Evolutionary conservation across 2,113 vertebrate species (phyloP).

Genomic region (Dromaius novaehollandiae): DNA sequence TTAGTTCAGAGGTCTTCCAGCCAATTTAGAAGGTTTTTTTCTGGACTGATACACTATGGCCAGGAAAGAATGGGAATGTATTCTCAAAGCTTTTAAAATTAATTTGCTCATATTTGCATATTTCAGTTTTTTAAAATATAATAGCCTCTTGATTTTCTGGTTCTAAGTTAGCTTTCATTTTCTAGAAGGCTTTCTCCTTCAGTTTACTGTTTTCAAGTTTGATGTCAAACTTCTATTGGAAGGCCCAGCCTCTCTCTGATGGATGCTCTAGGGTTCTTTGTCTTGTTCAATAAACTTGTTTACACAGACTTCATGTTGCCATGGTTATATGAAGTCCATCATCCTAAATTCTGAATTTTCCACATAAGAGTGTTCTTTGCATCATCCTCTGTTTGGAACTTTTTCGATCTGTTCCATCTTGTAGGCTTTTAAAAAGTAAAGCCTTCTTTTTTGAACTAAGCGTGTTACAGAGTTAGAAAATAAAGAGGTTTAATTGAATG

Average conservation of each 20-base stretch:
- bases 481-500: background rate
- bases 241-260: background rate
- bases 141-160: background rate
- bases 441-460: background rate
- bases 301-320: slow-evolving; percentile 46
- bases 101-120: background rate
- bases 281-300: slow-evolving; percentile 56
- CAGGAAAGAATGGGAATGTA: background rate
- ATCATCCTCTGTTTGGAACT: background rate
- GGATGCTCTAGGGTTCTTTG: slow-evolving; percentile 15
- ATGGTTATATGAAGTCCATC: slow-evolving; percentile 39
- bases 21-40: background rate
- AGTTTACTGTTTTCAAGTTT: slow-evolving; percentile 3
- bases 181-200: slow-evolving; percentile 18
- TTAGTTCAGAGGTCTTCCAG: background rate
- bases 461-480: slow-evolving; percentile 25
- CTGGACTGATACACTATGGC: fast-evolving
- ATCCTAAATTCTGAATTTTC: slow-evolving; percentile 32
- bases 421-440: background rate
- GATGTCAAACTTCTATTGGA: background rate
- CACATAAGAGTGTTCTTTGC: slow-evolving; percentile 29
- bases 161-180: background rate
- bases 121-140: background rate
- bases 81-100: background rate
- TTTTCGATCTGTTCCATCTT: slow-evolving; percentile 23